Conservation (phyloP, 2,888 invertebrate species). For the Chymomyza procnemis region DNA sequence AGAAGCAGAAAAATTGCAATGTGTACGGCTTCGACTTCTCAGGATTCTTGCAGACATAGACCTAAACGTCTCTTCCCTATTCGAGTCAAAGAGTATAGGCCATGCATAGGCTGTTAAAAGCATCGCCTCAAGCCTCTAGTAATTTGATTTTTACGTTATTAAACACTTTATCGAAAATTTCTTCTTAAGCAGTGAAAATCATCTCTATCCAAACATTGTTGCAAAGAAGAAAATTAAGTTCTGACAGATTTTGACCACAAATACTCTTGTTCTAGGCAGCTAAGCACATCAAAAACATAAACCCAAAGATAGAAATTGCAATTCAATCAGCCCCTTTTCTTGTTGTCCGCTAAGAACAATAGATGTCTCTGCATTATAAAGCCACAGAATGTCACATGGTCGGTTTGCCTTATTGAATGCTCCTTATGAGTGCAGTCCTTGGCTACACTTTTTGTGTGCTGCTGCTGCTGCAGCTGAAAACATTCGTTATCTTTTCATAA, state of each 20-base stretch:
- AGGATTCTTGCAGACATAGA: too few relatives aligned
- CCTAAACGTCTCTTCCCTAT: too few relatives aligned
- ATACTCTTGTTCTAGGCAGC: neutral
- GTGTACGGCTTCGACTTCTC: too few relatives aligned
- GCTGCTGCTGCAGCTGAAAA: conserved; percentile 64
- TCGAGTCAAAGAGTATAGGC: too few relatives aligned
- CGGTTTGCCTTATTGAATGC: neutral
- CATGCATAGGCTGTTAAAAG: too few relatives aligned
- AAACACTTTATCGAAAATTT: too few relatives aligned
- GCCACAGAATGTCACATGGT: neutral
- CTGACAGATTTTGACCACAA: neutral
- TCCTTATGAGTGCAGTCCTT: neutral
- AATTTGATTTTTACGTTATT: too few relatives aligned
- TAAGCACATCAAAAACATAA: neutral
- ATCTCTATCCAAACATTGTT: too few relatives aligned
- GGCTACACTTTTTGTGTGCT: conserved; percentile 52
- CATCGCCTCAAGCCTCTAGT: too few relatives aligned
- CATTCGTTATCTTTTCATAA: conserved; percentile 58
- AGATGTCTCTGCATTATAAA: neutral
- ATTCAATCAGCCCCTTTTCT: neutral
- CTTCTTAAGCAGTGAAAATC: too few relatives aligned
- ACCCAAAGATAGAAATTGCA: neutral
- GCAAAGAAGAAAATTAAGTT: neutral
- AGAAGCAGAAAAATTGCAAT: too few relatives aligned
- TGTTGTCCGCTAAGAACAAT: neutral